Evolutionary conservation across 37 sponge, comb jelly and placozoan genomes (phyloP), one percentile per base, ranked within the genome.

Genomic region (Halichondria panicea): DNA sequence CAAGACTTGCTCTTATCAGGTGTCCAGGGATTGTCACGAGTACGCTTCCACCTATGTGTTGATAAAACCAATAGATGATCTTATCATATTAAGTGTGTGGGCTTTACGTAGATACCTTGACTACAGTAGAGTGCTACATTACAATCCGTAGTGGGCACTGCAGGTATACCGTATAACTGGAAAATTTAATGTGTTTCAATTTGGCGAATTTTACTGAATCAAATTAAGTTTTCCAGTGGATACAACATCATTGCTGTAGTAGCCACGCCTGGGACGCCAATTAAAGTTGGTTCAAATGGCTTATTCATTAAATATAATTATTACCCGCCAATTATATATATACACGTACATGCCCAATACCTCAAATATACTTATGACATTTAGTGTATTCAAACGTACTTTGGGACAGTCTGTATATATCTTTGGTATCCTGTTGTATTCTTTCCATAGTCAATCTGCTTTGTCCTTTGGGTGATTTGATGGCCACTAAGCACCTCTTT

Each of bases 391-490:
- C 12, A 18, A 27, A 70, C 79, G 57, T 68, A 93, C 94, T 81
- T 93, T 48, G 96, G 93, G 13, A 85, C 63, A 0, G 40, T 42
- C 45, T 74, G 68, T 24, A 63, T 75, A 72, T 96, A 96, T 61
- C 58, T 82, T 55, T 81, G 81, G 43, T 96, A 96, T 7, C 92
- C 97, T 1, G 83, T 32, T 11, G 97, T 96, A 61, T 96, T 96
- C 82, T 93, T 96, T 22, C 97, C 97, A 72, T 59, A 93, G 67
- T 93, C 93, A 55, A 96, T 68, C 74, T 96, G 97, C 43, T 93
- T 96, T 76, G 93, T 91, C 66, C 97, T 71, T 76, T 89, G 87
- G 28, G 52, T 72, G 18, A 91, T 41, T 33, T 75, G 73, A 32
- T 95, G 92, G 11, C 60, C 40, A 31, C 70, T 68, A 58, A 78